Evolutionary conservation across 2,888 invertebrate species (phyloP), one percentile per base, ranked within the genome.

Genomic region (Drosophila engyochracea): DNA sequence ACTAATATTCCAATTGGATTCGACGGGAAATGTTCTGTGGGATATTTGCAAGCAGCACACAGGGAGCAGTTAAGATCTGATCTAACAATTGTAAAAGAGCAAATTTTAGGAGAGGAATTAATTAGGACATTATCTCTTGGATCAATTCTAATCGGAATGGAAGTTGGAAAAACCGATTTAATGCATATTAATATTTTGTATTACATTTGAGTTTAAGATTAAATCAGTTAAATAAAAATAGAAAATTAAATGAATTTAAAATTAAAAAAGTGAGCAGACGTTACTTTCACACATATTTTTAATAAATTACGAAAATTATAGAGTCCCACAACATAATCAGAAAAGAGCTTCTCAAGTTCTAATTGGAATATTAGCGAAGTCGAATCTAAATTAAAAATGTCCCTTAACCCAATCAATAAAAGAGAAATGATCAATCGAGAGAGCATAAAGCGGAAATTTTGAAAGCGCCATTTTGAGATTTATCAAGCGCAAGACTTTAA

Each of bases 401-500:
- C 2, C 31, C 9, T n/a, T 57, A 22, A 57, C 39, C 14, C 14
- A 16, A 31, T 58, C 6, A 44, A 6, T 44, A 31, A 16, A 41
- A 58, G 9, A 16, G n/a, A 19, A 28, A 41, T 19, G n/a, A 28
- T 19, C 12, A 12, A 30, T n/a, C 10, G 30, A 51, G 16, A 19
- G 37, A 55, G 53, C 57, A 16, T 14, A 25, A 22, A 30, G 47
- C 14, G 41, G 10, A 53, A 59, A 47, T 37, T n/a, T 41, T 51
- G 14, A 51, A 58, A 35, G 14, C 41, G 33, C 19, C 31, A 25
- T 58, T 73, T 51, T 49, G 55, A 53, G 62, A 53, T 65, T 76
- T 58, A 53, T 65, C 35, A 51, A 57, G 25, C 61, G 53, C 47
- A 30, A 57, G 31, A 53, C 57, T 47, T 55, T 16, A 54, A 76